Evolutionary conservation across 2,113 vertebrate species (phyloP).

Genomic region (Erinaceus europaeus): DNA sequence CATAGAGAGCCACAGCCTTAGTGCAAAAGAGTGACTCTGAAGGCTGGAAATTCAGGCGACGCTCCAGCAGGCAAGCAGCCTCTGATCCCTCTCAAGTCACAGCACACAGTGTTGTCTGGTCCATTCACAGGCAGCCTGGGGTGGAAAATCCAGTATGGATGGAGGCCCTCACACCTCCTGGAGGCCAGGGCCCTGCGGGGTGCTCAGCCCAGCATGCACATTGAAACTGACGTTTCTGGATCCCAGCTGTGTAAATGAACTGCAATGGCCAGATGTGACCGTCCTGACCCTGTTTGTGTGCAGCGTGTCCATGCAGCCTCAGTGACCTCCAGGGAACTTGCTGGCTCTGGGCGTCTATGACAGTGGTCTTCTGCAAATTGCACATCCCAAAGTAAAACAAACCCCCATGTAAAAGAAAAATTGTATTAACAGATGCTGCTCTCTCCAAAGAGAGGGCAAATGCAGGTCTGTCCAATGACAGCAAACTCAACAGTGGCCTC

Average conservation of each 20-base stretch:
- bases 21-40: not conserved
- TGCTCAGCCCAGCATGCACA: constrained; percentile 44
- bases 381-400: constrained; percentile 36
- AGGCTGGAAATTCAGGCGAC: constrained; percentile 2
- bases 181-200: constrained; percentile 39
- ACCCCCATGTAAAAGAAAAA: constrained; percentile 8
- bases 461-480: constrained; percentile 16
- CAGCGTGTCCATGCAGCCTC: constrained; percentile 9
- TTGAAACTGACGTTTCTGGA: constrained; percentile 47
- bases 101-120: constrained; percentile 6
- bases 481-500: not conserved
- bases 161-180: not conserved
- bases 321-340: not conserved
- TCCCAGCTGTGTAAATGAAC: constrained; percentile 71
- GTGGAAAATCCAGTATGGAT: not conserved
- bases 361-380: constrained; percentile 44
- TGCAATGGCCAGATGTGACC: constrained; percentile 65
- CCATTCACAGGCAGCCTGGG: not conserved
- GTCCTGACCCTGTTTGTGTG: constrained; percentile 62
- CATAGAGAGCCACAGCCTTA: not conserved
- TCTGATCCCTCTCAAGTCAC: not conserved
- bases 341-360: constrained; percentile 41
- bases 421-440: constrained; percentile 22
- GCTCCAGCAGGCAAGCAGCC: not conserved
- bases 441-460: constrained; percentile 31